Evolutionary conservation across 2,797 vertebrate genomes (phyloP), one percentile per base, ranked within the genome.

Genomic region (Tenualosa thibaudeaui): DNA sequence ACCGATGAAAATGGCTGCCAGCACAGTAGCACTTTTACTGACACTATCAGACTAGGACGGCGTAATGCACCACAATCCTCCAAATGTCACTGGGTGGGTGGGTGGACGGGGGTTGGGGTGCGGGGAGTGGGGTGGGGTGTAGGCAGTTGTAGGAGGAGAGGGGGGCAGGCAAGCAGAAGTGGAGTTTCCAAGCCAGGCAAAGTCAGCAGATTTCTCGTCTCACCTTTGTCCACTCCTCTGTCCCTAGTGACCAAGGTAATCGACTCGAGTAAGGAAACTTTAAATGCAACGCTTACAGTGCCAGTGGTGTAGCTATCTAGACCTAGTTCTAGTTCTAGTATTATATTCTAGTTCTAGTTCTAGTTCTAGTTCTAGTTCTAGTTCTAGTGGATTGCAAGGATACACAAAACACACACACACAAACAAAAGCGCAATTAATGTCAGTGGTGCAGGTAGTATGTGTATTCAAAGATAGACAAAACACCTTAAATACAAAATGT

Each of bases 21-120:
- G 87, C 87, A 94, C 94, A 93, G 93, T 94, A 93, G 93, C 92
- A 84, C 92, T 92, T 88, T 50, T 62, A 82, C 43, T 37, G 75
- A 15, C 71, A 78, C 53, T 58, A 85, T 54, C 50, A 81, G 50
- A 81, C 26, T 53, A 82, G 7, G 58, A 71, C 54, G 56, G 83
- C 75, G 62, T 60, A 85, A 17, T 37, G 46, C 46, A 81, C 62
- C 60, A 15, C 86, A 53, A 86, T 56, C 5, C 17, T 46, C 40
- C 37, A 46, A 78, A 19, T 75, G 15, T 40, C 37, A 19, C 19
- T 8, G 22, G 19, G 56, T 37, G 49, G 49, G 54, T 3, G 58
- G 22, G 24, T 31, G 84, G 5, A 1, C 13, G 12, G 12, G 51
- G 12, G 51, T 1, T 12, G 12, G 51, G 56, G 19, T 19, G n/a